A percentile compares a stretch with the other conserved stretches of the same genome.
These are phyloP conservation scores for Drepana falcataria DNA, from an alignment of 2,888 invertebrate species.

Conservation along the genomic window DNA sequence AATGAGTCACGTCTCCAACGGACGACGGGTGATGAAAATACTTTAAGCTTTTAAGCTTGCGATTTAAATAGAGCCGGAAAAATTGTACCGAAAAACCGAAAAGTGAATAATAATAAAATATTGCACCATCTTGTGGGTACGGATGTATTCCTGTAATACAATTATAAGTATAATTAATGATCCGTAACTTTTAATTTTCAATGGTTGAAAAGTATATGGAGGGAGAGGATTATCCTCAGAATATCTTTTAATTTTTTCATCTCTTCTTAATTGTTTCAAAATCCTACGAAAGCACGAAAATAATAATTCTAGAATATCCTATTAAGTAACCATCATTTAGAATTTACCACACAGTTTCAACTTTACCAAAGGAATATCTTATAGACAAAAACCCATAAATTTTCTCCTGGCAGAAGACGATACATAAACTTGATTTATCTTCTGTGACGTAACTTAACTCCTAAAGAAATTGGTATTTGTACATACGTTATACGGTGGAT, in stretches of 20 bases:
- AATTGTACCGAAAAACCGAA: too few relatives aligned
- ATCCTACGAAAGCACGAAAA: not conserved
- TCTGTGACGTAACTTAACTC: slow-evolving; percentile 62
- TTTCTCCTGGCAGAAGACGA: slow-evolving; percentile 60
- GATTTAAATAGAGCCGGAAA: slow-evolving; percentile 11
- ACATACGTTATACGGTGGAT: slow-evolving; percentile 37
- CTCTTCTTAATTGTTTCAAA: not conserved
- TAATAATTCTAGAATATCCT: not conserved
- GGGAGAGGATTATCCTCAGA: too few relatives aligned
- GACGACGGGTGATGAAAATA: slow-evolving; percentile 33
- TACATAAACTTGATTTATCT: slow-evolving; percentile 77
- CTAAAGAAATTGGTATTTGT: slow-evolving; percentile 40
- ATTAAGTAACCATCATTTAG: not conserved
- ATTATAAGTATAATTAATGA: too few relatives aligned
- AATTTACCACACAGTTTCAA: slow-evolving; percentile 28
- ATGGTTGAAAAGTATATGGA: too few relatives aligned
- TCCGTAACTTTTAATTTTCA: too few relatives aligned
- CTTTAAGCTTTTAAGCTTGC: slow-evolving; percentile 47
- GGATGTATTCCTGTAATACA: too few relatives aligned
- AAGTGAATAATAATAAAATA: too few relatives aligned
- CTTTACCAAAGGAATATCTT: slow-evolving; percentile 50
- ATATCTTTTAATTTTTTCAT: too few relatives aligned
- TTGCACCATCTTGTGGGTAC: too few relatives aligned
- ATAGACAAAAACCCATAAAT: slow-evolving; percentile 63
- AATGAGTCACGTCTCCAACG: slow-evolving; percentile 50